A percentile compares a stretch with the other conserved stretches of the same genome.
These are phyloP conservation scores for Cordilura impudica DNA, from an alignment of 2,888 invertebrate genomes.

Conservation along the genomic window DNA sequence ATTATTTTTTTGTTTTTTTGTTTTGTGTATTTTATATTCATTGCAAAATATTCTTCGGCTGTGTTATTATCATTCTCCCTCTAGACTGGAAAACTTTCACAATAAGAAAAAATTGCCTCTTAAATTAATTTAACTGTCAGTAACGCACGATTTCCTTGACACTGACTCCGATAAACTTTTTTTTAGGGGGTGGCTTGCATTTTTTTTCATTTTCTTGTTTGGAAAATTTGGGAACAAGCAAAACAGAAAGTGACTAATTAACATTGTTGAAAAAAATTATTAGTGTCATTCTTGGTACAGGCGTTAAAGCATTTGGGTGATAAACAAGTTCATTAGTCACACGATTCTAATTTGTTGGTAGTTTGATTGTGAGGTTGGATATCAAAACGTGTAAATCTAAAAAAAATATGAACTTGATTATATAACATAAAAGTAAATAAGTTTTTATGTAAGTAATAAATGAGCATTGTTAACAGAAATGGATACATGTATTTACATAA, in stretches of 20 bases:
- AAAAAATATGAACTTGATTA: too few relatives aligned
- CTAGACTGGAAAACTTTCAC: not conserved
- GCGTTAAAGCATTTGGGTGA: not conserved
- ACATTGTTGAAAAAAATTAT: not conserved
- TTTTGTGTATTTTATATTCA: not conserved
- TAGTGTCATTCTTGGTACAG: not conserved
- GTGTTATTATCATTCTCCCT: not conserved
- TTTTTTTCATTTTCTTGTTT: not conserved
- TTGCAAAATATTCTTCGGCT: not conserved
- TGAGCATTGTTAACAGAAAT: too few relatives aligned
- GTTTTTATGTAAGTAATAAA: too few relatives aligned
- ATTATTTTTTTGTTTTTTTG: too few relatives aligned
- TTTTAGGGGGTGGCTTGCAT: not conserved
- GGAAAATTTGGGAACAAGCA: not conserved
- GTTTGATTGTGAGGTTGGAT: not conserved
- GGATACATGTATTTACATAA: too few relatives aligned
- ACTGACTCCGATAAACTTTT: not conserved
- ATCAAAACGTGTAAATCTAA: not conserved
- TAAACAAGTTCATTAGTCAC: conserved; percentile 24
- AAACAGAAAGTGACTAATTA: not conserved
- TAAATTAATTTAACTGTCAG: conserved; percentile 34
- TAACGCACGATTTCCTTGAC: conserved; percentile 34
- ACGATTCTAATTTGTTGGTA: not conserved
- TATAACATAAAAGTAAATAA: too few relatives aligned
- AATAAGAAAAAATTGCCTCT: conserved; percentile 3